These are phyloP conservation scores for Allolobophora icterica DNA, from an alignment of 2,888 invertebrate genomes.

Conservation along the genomic window DNA sequence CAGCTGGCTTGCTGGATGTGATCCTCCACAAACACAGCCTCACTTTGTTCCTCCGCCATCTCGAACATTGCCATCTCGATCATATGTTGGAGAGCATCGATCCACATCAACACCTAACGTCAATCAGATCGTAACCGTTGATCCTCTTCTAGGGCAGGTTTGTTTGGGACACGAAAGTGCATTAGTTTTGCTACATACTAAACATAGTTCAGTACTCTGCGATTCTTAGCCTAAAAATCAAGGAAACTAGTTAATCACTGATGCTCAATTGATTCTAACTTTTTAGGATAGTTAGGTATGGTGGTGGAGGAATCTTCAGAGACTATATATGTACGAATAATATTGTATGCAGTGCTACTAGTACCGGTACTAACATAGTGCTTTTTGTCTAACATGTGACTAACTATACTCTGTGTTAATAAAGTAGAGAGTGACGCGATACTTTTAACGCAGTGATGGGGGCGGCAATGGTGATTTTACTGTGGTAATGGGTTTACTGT, in stretches of 20 bases:
- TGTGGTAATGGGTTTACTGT: too few relatives aligned
- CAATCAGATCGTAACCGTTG: slow-evolving; percentile 35
- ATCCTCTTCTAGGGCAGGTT: slow-evolving; percentile 29
- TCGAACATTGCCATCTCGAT: neutral
- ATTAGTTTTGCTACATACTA: neutral
- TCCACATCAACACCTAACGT: slow-evolving; percentile 40
- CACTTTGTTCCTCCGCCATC: neutral
- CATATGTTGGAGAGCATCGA: slow-evolving; percentile 17
- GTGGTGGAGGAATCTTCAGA: neutral
- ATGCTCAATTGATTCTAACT: neutral
- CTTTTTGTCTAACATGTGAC: too few relatives aligned
- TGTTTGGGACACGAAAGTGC: neutral
- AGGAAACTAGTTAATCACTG: neutral
- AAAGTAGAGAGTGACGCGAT: too few relatives aligned
- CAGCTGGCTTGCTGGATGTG: slow-evolving; percentile 34
- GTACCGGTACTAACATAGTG: too few relatives aligned
- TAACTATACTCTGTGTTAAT: neutral
- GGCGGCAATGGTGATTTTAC: too few relatives aligned
- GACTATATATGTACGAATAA: neutral
- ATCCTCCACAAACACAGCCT: neutral
- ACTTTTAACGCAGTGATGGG: too few relatives aligned
- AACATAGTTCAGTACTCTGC: neutral
- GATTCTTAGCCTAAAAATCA: too few relatives aligned
- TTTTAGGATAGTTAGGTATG: neutral
- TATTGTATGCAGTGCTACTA: too few relatives aligned